Base-by-base conservation (phyloP, 2,888 invertebrate genomes). In the Apocheima hispidaria region DNA sequence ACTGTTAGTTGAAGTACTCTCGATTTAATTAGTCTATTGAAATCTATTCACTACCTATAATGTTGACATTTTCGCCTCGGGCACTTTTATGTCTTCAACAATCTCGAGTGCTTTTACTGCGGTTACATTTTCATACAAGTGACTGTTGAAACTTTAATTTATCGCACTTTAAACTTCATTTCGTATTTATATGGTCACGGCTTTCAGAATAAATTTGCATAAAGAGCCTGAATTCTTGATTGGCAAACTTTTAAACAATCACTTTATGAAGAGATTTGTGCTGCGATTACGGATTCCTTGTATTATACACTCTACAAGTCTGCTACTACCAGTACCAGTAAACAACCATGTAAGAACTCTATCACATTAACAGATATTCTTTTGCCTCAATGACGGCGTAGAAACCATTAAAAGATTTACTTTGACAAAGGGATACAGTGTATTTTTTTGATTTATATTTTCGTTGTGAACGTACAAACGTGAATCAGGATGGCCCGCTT, bases 401-500 rank as follows among this genome's bases (percentile, higher is more conserved):
- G 9, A 10, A 16, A n/a, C 6, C 9, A 6, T 9, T 7, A 12
- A n/a, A 50, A 35, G 7, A 14, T 23, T 40, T 35, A 33, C 2
- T 52, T 9, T 18, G 61, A 51, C 38, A 56, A 23, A 50, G 61
- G 3, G 14, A 26, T 48, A 56, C 6, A 33, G 35, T 33, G 14
- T 35, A 21, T 33, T 57, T 52, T 56, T 55, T 61, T 55, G 40
- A 38, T 38, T 23, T 59, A 48, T 41, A 60, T 62, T 58, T 55
- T 56, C 50, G 55, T 36, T 52, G 69, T 66, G 66, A 68, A 75
- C 66, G 68, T 68, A 71, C 69, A 69, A 65, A 75, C 73, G 71
- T 81, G 77, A 79, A 76, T 80, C 82, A 77, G 73, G 72, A 73
- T 80, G 77, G 51, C 76, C 75, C 63, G 67, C 60, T 75, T 78